These are phyloP conservation scores for Chloromyia formosa DNA, from an alignment of 2,888 invertebrate genomes.

Conservation along the genomic window DNA sequence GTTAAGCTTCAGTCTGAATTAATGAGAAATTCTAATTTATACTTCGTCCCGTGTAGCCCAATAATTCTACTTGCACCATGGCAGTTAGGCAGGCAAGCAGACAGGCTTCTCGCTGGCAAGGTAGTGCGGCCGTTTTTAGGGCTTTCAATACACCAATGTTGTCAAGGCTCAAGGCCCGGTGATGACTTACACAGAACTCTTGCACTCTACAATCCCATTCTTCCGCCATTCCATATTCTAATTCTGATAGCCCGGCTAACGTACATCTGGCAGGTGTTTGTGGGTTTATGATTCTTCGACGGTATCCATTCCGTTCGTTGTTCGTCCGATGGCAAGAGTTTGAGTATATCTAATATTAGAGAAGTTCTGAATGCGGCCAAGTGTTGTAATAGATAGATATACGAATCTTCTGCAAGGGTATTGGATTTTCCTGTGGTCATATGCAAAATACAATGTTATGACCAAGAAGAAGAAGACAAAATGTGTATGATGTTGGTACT, in stretches of 20 bases:
- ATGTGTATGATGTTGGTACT: constrained; percentile 8
- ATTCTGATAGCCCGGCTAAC: constrained; percentile 34
- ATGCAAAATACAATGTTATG: constrained; percentile 48
- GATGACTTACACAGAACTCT: constrained; percentile 36
- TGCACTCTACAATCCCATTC: constrained; percentile 13
- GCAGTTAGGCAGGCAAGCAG: not conserved
- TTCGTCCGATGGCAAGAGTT: constrained; percentile 4
- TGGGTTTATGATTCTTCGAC: constrained; percentile 37
- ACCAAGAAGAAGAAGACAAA: constrained; percentile 33
- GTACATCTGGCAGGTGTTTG: constrained; percentile 40
- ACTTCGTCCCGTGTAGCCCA: constrained; percentile 48
- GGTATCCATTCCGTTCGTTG: constrained; percentile 15
- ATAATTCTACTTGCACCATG: constrained; percentile 35
- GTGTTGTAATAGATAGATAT: constrained; percentile 32
- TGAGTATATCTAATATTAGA: constrained; percentile 41
- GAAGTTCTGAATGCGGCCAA: constrained; percentile 30
- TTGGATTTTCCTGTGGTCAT: constrained; percentile 47
- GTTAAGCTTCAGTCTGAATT: constrained; percentile 50
- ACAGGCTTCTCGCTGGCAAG: not conserved
- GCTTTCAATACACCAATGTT: constrained; percentile 33
- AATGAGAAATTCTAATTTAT: constrained; percentile 51
- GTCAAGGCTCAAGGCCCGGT: constrained; percentile 26
- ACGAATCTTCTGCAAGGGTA: constrained; percentile 46
- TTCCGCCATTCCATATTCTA: constrained; percentile 25
- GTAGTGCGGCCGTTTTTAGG: constrained; percentile 36